Evolutionary conservation across 2,797 vertebrate genomes (phyloP).

Genomic region (Arnoldichthys spilopterus): DNA sequence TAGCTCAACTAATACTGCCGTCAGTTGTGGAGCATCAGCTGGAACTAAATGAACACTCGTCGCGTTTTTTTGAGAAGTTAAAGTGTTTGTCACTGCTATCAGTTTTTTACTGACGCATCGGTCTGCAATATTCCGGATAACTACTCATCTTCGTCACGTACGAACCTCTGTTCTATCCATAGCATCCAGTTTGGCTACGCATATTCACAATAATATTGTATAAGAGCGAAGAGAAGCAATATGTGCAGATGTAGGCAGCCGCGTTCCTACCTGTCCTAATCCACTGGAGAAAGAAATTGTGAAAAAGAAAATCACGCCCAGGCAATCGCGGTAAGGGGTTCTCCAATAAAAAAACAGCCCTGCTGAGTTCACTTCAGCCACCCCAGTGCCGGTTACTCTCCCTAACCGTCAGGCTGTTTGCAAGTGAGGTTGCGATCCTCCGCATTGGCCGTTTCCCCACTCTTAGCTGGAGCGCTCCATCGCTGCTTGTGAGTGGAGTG

Average conservation of each 20-base stretch:
- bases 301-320: conserved; percentile 43
- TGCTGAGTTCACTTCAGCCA: background rate
- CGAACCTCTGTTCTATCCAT: background rate
- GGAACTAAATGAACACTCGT: background rate
- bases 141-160: background rate
- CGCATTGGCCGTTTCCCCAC: conserved; percentile 53
- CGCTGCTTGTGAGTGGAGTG: conserved; percentile 66
- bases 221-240: background rate
- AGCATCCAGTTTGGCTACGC: background rate
- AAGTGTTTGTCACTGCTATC: background rate
- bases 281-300: conserved; percentile 56
- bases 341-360: conserved; percentile 9
- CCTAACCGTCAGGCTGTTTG: conserved; percentile 28
- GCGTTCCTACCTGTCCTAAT: conserved; percentile 73
- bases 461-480: conserved; percentile 70
- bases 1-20: conserved; percentile 6
- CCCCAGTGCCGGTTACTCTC: conserved; percentile 23
- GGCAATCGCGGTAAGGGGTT: conserved; percentile 60
- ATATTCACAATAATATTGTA: background rate
- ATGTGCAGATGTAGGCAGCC: background rate
- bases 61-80: background rate
- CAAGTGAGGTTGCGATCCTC: conserved; percentile 42
- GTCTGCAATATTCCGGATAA: background rate
- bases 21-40: conserved; percentile 7
- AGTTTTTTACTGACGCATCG: background rate